These are phyloP conservation scores for Celastrina argiolus DNA, from an alignment of 2,888 invertebrate species.

Conservation along the genomic window DNA sequence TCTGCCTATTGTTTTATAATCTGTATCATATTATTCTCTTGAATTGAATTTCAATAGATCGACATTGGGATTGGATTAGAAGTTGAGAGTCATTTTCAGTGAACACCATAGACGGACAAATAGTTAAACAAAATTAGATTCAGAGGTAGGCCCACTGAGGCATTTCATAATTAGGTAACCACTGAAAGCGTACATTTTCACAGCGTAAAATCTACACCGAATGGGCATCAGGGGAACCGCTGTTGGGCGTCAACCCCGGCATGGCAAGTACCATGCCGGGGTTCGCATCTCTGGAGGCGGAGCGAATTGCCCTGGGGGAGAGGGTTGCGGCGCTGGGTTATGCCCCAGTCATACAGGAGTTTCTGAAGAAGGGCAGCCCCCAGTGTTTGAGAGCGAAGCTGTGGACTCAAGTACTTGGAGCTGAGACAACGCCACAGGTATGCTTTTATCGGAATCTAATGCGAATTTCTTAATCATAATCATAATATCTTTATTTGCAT, in stretches of 20 bases:
- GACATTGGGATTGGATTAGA: no score
- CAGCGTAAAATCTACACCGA: conserved; percentile 85
- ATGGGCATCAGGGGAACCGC: conserved; percentile 86
- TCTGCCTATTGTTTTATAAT: no score
- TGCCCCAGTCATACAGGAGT: conserved; percentile 93
- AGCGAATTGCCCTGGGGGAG: conserved; percentile 85
- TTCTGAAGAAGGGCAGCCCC: conserved; percentile 90
- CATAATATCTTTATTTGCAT: no score
- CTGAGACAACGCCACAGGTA: conserved; percentile 84
- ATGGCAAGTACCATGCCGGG: conserved; percentile 75
- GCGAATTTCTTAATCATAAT: no score
- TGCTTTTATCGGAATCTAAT: no score
- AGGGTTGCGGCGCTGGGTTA: conserved; percentile 87
- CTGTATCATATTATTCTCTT: no score
- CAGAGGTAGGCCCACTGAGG: no score
- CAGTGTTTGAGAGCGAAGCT: conserved; percentile 86
- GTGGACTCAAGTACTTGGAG: conserved; percentile 92
- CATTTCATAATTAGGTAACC: conserved; percentile 1
- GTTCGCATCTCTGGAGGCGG: conserved; percentile 80
- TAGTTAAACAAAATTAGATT: no score
- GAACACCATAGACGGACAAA: no score
- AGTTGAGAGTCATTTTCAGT: no score
- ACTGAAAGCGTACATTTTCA: conserved; percentile 28
- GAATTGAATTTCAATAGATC: no score
- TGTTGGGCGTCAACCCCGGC: conserved; percentile 83